Evolutionary conservation across 1,140 invertebrate species (phyloP), one percentile per base, ranked within the genome.

Genomic region (Euschistus heros): DNA sequence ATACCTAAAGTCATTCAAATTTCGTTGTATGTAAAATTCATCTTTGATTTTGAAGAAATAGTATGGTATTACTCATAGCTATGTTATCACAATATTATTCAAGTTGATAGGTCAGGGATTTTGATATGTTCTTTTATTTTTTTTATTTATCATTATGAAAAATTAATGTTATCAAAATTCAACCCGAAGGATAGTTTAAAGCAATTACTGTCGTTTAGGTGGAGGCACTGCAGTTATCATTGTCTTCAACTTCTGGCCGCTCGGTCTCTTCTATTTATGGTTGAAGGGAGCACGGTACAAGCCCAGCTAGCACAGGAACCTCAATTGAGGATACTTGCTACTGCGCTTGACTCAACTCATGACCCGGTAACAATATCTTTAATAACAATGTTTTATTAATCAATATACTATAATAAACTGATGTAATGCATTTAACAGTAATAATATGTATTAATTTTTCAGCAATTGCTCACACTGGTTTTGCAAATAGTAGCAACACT

Each of bases 391-490:
- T 50, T 2, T 22, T 50, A 20, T 50, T 8, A 18, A 50, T 8
- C 13, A 10, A 37, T 37, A 37, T 4, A 10, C 1, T 37, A 13
- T 10, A 37, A 37, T n/a, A n/a, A n/a, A n/a, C n/a, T n/a, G n/a
- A 37, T 37, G 1, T 10, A 10, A 37, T 37, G 10, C 33, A 10
- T 1, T 37, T 8, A 8, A 8, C 30, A 5, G 30, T 30, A 5
- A 30, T 30, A 30, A 30, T 30, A 2, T 4, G 2, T 30, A 30
- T 50, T 50, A 7, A 1, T 42, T 22, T 64, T 50, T 33, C 71
- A 86, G 83, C 86, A 87, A 80, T 76, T 87, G 13, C 73, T 87
- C 47, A 86, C 85, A 70, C 76, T 87, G 60, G 75, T 86, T 42
- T 78, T 87, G 14, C 86, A 87, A 78, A 78, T 82, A 15, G 76